Percentiles rank a stretch among this genome's conserved stretches.
Conservation (phyloP, 1,140 invertebrate genomes). For the Camponotus pennsylvanicus region DNA sequence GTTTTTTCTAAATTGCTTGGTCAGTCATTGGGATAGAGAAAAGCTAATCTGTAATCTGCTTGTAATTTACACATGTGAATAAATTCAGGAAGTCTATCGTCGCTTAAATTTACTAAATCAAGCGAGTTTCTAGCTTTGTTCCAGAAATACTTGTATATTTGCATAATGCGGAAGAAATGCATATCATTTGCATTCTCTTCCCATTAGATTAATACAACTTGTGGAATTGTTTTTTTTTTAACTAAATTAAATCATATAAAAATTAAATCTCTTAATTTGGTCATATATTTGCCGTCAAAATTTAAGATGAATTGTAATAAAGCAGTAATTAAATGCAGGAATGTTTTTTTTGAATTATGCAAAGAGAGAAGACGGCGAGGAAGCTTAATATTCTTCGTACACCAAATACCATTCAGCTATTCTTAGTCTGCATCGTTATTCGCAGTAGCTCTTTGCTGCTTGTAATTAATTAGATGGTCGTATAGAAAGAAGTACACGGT, state of each 20-base stretch:
- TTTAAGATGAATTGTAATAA: not conserved
- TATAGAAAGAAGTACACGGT: conserved; percentile 21
- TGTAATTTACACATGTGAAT: conserved; percentile 17
- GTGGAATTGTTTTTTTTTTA: not conserved
- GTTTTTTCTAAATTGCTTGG: not conserved
- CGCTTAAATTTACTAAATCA: not conserved
- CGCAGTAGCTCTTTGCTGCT: conserved; percentile 9
- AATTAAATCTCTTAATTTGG: conserved; percentile 10
- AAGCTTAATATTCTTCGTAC: not conserved
- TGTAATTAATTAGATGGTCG: conserved; percentile 64
- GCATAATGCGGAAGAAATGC: conserved; percentile 1
- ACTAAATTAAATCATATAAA: not conserved
- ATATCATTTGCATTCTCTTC: conserved; percentile 25
- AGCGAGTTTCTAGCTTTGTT: conserved; percentile 10
- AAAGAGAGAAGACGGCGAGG: not conserved
- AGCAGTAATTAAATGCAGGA: not conserved
- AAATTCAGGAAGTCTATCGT: not conserved
- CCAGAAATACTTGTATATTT: conserved; percentile 16
- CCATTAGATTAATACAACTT: not conserved
- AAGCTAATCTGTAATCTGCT: conserved; percentile 1
- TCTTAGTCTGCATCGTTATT: conserved; percentile 53
- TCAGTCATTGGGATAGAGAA: not conserved
- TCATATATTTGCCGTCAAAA: not conserved
- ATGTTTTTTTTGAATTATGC: conserved; percentile 1
- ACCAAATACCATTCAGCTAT: conserved; percentile 38